phyloP scores from a whole-genome alignment of 2,888 invertebrate genomes.

The Alsophila aescularia region DNA sequence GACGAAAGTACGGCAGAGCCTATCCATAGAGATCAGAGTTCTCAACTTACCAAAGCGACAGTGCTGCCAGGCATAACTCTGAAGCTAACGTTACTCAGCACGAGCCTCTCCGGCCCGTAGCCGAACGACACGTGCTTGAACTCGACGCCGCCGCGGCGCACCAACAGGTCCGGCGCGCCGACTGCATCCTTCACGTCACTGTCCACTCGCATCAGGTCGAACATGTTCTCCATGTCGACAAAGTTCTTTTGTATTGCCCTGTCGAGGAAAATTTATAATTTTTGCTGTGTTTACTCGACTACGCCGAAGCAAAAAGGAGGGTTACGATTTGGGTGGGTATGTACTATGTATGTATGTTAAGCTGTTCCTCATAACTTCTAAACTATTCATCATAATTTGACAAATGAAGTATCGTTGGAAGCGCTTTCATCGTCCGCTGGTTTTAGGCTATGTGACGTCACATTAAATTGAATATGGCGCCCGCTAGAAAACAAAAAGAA shows the following conservation, averaged over 20 bases:
- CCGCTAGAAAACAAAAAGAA: too few relatives aligned
- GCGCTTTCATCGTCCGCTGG: too few relatives aligned
- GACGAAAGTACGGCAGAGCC: background rate
- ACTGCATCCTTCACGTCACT: constrained; percentile 94
- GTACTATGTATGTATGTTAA: too few relatives aligned
- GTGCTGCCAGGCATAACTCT: constrained; percentile 93
- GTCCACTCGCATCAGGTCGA: constrained; percentile 94
- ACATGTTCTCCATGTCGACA: constrained; percentile 99
- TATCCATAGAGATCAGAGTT: background rate
- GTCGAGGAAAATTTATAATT: constrained; percentile 19
- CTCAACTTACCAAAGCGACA: constrained; percentile 88
- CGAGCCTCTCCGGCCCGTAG: constrained; percentile 91
- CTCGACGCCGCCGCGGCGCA: constrained; percentile 91
- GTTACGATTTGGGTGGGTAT: too few relatives aligned
- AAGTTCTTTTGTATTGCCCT: constrained; percentile 99
- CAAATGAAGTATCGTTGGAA: too few relatives aligned
- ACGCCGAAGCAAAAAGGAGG: too few relatives aligned
- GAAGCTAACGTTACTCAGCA: constrained; percentile 92
- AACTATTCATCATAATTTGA: too few relatives aligned
- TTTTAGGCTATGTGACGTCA: too few relatives aligned
- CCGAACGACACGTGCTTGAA: constrained; percentile 96
- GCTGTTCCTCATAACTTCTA: too few relatives aligned
- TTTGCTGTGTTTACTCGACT: too few relatives aligned
- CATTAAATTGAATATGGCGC: too few relatives aligned
- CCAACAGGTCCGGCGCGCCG: constrained; percentile 88